Evolutionary conservation across 2,113 vertebrate species (phyloP), one percentile per base, ranked within the genome.

Genomic region (Pelodiscus sinensis): DNA sequence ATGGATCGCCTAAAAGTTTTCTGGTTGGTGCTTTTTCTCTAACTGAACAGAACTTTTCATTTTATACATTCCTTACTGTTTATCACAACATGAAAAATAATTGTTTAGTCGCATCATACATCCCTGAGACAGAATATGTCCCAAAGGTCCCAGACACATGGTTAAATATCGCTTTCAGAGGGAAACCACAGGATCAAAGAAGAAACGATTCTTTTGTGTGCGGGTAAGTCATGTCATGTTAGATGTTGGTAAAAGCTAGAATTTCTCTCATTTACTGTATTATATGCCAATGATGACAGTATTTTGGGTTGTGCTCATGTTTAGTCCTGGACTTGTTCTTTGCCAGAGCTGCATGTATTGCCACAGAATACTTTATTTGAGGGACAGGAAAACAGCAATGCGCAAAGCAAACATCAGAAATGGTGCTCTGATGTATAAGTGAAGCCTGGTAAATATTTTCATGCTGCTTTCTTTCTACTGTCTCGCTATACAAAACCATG

Each of bases 131-230:
- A 3, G 1, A 77, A 18, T 16, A 87, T 92, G 84, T 84, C 79
- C 1, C 3, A 62, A 2, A 82, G 86, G 52, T n/a, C 71, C 58
- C 31, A 0, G 1, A 29, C 51, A 21, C 3, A 13, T 54, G 88
- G 24, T 15, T 86, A 86, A 83, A 90, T 84, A 80, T 52, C 83
- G 62, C 84, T 89, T 94, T 94, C 88, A 85, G 52, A 89, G 91
- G 24, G 35, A 75, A 89, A 50, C 68, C 79, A 2, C 11, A 85
- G 58, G 44, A 86, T 24, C n/a, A 25, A 19, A 89, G 79, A 85
- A 54, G 52, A 83, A 94, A 71, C 4, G 25, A 78, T 25, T 88
- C 60, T 50, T 86, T 55, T 55, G 27, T 82, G 88, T 56, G 78
- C 1, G 1, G 75, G 9, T 29, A 82, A 60, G 35, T 91, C 44